These are phyloP conservation scores for Germaria angustata DNA, from an alignment of 2,888 invertebrate species.

Conservation along the genomic window DNA sequence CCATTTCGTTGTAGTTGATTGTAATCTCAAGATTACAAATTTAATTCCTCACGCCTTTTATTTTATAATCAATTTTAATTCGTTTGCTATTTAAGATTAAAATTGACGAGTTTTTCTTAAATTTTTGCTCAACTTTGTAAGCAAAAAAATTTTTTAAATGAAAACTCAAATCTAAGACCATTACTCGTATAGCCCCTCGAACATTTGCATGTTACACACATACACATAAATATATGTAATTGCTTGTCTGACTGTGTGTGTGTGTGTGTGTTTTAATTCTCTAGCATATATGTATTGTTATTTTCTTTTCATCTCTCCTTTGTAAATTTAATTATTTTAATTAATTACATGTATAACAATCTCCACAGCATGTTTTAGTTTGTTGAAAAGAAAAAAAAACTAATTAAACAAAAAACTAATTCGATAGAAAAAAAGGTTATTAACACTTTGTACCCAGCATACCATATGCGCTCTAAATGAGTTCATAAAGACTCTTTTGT, in stretches of 20 bases:
- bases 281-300: slow-evolving; percentile 1
- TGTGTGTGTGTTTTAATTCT: neutral
- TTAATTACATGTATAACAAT: slow-evolving; percentile 24
- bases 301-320: slow-evolving; percentile 7
- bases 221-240: neutral
- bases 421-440: slow-evolving; percentile 47
- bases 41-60: slow-evolving; percentile 7
- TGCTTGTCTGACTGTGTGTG: neutral
- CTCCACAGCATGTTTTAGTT: slow-evolving; percentile 12
- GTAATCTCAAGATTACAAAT: slow-evolving; percentile 46
- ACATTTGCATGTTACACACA: slow-evolving; percentile 12
- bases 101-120: neutral
- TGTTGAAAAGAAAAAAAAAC: neutral
- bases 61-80: neutral
- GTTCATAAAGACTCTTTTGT: too few species aligned
- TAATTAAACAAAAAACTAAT: neutral
- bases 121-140: slow-evolving; percentile 8
- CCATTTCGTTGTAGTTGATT: neutral
- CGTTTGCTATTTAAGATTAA: slow-evolving; percentile 31
- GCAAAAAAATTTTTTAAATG: neutral
- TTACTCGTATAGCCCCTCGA: neutral
- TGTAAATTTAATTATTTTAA: slow-evolving; percentile 38
- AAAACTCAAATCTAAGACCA: neutral
- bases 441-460: slow-evolving; percentile 36
- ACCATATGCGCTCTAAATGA: too few species aligned